These are phyloP conservation scores for Thunnus maccoyii DNA, from an alignment of 2,113 vertebrate species.

Conservation along the genomic window DNA sequence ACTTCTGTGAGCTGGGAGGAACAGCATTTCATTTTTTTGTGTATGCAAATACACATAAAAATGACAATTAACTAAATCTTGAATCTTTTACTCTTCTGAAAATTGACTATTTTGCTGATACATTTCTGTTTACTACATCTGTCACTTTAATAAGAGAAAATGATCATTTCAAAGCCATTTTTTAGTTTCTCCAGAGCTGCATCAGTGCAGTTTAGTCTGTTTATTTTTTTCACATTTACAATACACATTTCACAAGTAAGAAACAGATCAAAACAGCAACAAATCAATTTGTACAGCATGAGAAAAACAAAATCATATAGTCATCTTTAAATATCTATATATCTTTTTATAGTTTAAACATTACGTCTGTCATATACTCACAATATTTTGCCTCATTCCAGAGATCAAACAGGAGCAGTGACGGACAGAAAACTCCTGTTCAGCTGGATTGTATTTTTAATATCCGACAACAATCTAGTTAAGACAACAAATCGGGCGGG, in stretches of 20 bases:
- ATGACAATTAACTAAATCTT: too few species aligned
- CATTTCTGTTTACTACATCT: background rate
- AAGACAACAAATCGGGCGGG: slow-evolving; percentile 16
- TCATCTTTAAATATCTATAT: slow-evolving; percentile 73
- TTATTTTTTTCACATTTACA: slow-evolving; percentile 63
- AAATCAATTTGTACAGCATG: slow-evolving; percentile 69
- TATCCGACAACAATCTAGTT: slow-evolving; percentile 40
- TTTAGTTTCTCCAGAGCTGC: background rate
- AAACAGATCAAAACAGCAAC: slow-evolving; percentile 55
- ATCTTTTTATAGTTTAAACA: slow-evolving; percentile 63
- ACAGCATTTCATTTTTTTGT: too few species aligned
- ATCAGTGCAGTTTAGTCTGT: slow-evolving; percentile 22
- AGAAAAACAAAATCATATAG: slow-evolving; percentile 56
- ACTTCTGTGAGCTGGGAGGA: too few species aligned
- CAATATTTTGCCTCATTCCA: slow-evolving; percentile 35
- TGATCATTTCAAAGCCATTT: background rate
- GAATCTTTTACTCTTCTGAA: too few species aligned
- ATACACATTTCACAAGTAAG: slow-evolving; percentile 64
- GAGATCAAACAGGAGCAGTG: slow-evolving; percentile 6
- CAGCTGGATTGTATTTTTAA: background rate
- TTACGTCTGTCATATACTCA: slow-evolving; percentile 30
- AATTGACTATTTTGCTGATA: background rate
- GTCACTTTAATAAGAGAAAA: background rate
- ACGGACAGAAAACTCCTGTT: slow-evolving; percentile 21
- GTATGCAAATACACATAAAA: too few species aligned